phyloP scores from a whole-genome alignment of 2,888 invertebrate genomes.

The Xestobium rufovillosum region DNA sequence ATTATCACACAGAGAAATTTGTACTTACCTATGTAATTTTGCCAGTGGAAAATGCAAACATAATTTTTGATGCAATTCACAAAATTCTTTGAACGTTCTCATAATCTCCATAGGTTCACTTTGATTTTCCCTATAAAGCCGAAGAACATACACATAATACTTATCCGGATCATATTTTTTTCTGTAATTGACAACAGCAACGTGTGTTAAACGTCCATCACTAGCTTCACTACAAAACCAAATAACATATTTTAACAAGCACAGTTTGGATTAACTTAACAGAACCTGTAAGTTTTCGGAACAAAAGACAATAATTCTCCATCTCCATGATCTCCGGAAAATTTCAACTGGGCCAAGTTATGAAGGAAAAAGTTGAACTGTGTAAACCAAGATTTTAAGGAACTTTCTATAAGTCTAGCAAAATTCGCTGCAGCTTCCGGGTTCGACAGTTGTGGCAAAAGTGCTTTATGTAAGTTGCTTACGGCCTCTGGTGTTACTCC shows the following conservation, averaged over 20 bases:
- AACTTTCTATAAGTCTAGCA: slow-evolving; percentile 92
- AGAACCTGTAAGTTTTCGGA: slow-evolving; percentile 88
- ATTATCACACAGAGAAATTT: no score
- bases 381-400: slow-evolving; percentile 87
- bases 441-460: slow-evolving; percentile 83
- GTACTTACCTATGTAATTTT: slow-evolving; percentile 79
- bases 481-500: slow-evolving; percentile 90
- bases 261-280: slow-evolving; percentile 2
- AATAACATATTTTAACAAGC: slow-evolving; percentile 12
- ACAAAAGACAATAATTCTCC: slow-evolving; percentile 86
- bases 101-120: slow-evolving; percentile 83
- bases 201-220: slow-evolving; percentile 81
- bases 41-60: slow-evolving; percentile 87
- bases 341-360: slow-evolving; percentile 88
- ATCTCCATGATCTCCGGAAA: slow-evolving; percentile 77
- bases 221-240: slow-evolving; percentile 61
- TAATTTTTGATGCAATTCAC: slow-evolving; percentile 91
- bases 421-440: slow-evolving; percentile 95
- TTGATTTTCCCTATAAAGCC: slow-evolving; percentile 76
- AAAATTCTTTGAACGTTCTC: slow-evolving; percentile 94
- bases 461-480: slow-evolving; percentile 81
- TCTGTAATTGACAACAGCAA: slow-evolving; percentile 82
- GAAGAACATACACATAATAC: slow-evolving; percentile 88
- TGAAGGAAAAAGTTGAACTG: slow-evolving; percentile 98
- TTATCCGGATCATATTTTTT: slow-evolving; percentile 96